Percentiles rank a stretch among this genome's conserved stretches.
Conservation (phyloP, 1,140 invertebrate genomes). For the Drosophila virilis region DNA sequence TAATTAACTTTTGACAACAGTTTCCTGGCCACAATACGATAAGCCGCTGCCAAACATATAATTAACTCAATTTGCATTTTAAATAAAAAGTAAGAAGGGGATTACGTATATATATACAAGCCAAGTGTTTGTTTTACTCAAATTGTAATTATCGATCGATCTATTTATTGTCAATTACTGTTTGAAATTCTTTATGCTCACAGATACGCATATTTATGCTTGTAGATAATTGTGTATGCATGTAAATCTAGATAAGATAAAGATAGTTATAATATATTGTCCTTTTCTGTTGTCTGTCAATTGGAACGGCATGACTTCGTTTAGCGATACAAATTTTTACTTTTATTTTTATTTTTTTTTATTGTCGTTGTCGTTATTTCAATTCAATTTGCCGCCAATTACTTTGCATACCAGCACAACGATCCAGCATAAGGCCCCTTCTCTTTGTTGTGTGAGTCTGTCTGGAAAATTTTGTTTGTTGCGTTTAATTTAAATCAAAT, state of each 20-base stretch:
- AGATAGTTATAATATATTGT: conserved; percentile 26
- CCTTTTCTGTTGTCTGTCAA: conserved; percentile 55
- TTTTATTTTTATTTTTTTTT: conserved; percentile 34
- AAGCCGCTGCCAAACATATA: conserved; percentile 43
- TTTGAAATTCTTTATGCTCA: conserved; percentile 11
- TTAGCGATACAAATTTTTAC: conserved; percentile 68
- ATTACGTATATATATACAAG: not conserved
- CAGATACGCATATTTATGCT: conserved; percentile 12
- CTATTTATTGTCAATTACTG: conserved; percentile 45
- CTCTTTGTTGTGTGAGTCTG: conserved; percentile 29
- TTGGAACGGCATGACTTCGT: conserved; percentile 81
- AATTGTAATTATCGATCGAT: conserved; percentile 38
- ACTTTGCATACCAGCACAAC: conserved; percentile 65
- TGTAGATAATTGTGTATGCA: conserved; percentile 1
- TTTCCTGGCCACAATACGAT: conserved; percentile 35
- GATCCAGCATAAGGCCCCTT: conserved; percentile 14
- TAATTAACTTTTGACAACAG: conserved; percentile 46
- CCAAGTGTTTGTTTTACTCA: conserved; percentile 30
- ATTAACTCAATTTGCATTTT: conserved; percentile 33
- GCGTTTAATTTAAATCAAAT: conserved; percentile 65
- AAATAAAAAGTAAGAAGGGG: conserved; percentile 1
- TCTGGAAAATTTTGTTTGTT: conserved; percentile 35
- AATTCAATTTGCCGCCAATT: conserved; percentile 81
- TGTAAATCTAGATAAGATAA: conserved; percentile 41
- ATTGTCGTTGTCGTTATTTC: conserved; percentile 45